These are phyloP conservation scores for Bursaphelenchus mucronatus DNA, from an alignment of 1,140 invertebrate species.

Conservation along the genomic window DNA sequence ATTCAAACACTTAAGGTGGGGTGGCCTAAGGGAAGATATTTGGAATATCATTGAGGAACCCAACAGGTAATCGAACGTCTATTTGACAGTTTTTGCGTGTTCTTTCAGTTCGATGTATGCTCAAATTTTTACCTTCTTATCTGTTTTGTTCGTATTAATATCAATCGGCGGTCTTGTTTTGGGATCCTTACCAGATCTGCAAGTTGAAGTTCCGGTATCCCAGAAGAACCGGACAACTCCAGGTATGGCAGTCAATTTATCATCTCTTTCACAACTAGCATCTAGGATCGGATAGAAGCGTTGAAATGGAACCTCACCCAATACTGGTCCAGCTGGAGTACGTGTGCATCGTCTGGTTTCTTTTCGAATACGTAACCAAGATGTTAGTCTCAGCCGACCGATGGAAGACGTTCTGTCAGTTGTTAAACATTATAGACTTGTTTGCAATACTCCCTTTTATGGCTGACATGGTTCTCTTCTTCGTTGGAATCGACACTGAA, in stretches of 20 bases:
- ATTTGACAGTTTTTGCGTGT: not conserved
- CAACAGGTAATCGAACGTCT: constrained; percentile 29
- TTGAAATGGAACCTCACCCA: constrained; percentile 49
- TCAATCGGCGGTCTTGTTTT: constrained; percentile 49
- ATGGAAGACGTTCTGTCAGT: constrained; percentile 35
- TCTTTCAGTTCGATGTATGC: constrained; percentile 40
- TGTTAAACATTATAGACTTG: constrained; percentile 53
- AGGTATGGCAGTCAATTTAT: not conserved
- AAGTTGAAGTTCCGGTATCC: constrained; percentile 22
- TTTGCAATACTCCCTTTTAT: constrained; percentile 53
- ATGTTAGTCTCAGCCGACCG: constrained; percentile 47
- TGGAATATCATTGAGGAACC: constrained; percentile 52
- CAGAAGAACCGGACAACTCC: not conserved
- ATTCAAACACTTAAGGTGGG: constrained; percentile 45
- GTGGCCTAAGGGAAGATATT: constrained; percentile 33
- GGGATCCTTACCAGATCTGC: constrained; percentile 47
- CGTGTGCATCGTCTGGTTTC: constrained; percentile 55
- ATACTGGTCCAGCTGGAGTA: constrained; percentile 41
- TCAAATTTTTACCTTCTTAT: constrained; percentile 46
- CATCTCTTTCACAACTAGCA: too few relatives aligned
- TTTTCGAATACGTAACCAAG: constrained; percentile 48
- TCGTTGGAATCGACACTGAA: constrained; percentile 62
- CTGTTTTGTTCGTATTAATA: constrained; percentile 47
- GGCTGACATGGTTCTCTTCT: constrained; percentile 62
- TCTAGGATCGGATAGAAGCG: constrained; percentile 7